Base-by-base conservation (phyloP, 2,888 invertebrate species). In the Drosophila peninsularis region DNA sequence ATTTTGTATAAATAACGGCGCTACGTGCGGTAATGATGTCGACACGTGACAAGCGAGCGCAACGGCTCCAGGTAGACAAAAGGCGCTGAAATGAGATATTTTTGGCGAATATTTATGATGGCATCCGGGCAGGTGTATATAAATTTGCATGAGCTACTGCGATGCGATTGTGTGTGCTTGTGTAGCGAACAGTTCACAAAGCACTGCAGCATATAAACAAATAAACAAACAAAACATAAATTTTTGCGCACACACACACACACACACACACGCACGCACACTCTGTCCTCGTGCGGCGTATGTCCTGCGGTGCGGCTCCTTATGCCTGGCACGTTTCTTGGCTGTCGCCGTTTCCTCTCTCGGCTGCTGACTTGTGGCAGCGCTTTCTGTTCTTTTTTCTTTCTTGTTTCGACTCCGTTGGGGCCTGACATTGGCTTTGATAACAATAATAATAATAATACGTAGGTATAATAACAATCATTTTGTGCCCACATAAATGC, bases 1-100 rank as follows among this genome's bases (percentile, higher is more conserved):
- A 86, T 86, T 87, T 87, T 87, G 72, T 82, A 85, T 89, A 90
- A 89, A 91, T 86, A 91, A 86, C 83, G 83, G 82, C 82, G 90
- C 83, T 91, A 91, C 91, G 91, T 91, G 91, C 83, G 70, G 90
- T 91, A 91, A 91, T 91, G 90, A 91, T 86, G 90, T 83, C 86
- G 88, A 90, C 91, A 91, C 91, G 91, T 91, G 91, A 91, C 91
- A 83, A 90, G 90, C 86, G 89, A 80, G 80, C 85, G 68, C 62
- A 71, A 64, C 64, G 66, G 50, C 50, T 34, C 34, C 60, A 57
- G 64, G 81, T 78, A 81, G 85, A 81, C 82, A 84, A 84, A 82
- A 82, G 88, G 78, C 88, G 83, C 82, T 87, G 83, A 83, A 84
- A 87, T 87, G 77, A 83, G 87, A 83, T 83, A 83, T 83, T 71